Base-by-base conservation (phyloP, 1,140 invertebrate species). In the Druon quercuslanigerum region DNA sequence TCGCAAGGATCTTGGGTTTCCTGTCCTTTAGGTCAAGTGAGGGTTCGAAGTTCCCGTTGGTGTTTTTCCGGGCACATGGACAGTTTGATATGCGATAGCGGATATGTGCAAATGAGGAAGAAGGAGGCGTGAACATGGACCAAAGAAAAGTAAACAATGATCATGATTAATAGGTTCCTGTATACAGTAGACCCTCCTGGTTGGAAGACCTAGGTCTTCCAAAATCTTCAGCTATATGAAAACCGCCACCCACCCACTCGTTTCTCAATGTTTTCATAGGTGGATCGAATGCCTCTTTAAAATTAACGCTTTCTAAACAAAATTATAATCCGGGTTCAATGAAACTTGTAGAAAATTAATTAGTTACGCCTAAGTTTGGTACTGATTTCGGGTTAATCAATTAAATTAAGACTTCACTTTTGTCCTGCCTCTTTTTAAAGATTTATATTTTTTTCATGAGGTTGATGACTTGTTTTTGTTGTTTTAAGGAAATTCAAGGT, bases 91-190 rank as follows among this genome's bases (percentile, higher is more conserved):
- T 40, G 25, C 14, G 60, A 33, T 66, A 40, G 8, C 40, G 17
- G 17, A 20, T 56, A 20, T 56, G 17, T 8, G 17, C n/a, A n/a
- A 12, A 19, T 12, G 16, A 40, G 16, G 40, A 66, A 60, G 25
- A 33, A 33, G 25, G 20, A 60, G 57, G 19, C 57, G 57, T 60
- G 25, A 60, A 60, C 5, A 60, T 20, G 20, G 9, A 20, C n/a
- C 52, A 79, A 56, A 79, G 77, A 75, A 85, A 84, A 77, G 54
- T 70, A 85, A 85, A 85, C 79, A 85, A 77, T 78, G 14, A 13
- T 56, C 50, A 66, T 85, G 82, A 85, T 71, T 83, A 80, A 85
- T 82, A 75, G 76, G 60, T 74, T 54, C 25, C 52, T 51, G 75
- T 82, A 9, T 46, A 46, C 8, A 8, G 40, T 46, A 46, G 8